Evolutionary conservation across 2,113 vertebrate species (phyloP), one percentile per base, ranked within the genome.

Genomic region (Campylomormyrus numenius): DNA sequence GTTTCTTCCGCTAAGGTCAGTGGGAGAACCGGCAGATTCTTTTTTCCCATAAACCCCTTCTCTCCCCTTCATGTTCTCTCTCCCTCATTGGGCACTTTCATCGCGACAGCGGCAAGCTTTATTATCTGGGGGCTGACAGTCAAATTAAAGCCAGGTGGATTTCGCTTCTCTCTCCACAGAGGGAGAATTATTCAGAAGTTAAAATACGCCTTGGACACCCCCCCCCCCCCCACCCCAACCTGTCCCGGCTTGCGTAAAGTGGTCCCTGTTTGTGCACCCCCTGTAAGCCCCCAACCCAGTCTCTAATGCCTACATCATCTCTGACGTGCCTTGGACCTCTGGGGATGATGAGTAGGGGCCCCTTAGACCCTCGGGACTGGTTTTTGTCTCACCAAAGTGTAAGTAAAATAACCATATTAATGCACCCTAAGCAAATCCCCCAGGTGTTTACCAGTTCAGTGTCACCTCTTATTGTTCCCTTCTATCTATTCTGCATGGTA

Each of bases 131-230:
- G 84, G 70, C 91, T 92, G 92, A 93, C 91, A 92, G 90, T 92
- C 91, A 92, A 93, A 93, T 93, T 89, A 93, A 92, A 93, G 91
- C 91, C 92, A 93, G 93, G 92, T 93, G 92, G 91, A 92, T 92
- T 92, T 92, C 48, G 45, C 70, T 89, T 27, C 88, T 88, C 88
- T 89, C 89, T 21, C 80, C 89, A 90, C 87, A 90, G 90, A 91
- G 88, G 21, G 45, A 89, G 88, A 91, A 91, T 89, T 90, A 92
- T 92, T 91, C 62, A 80, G 77, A 48, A 88, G 58, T 91, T 89
- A 50, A 87, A 89, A 92, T 89, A 84, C 87, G 83, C 85, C 89
- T 49, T 74, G 53, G 83, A 56, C 89, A 88, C 2, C 53, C 89
- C 86, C 90, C 77, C 77, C 88, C 58, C 77, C 89, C 89, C 66